A percentile compares a stretch with the other conserved stretches of the same genome.
Conservation (phyloP, 2,888 invertebrate species). For the Cataglyphis rosenhaueri region DNA sequence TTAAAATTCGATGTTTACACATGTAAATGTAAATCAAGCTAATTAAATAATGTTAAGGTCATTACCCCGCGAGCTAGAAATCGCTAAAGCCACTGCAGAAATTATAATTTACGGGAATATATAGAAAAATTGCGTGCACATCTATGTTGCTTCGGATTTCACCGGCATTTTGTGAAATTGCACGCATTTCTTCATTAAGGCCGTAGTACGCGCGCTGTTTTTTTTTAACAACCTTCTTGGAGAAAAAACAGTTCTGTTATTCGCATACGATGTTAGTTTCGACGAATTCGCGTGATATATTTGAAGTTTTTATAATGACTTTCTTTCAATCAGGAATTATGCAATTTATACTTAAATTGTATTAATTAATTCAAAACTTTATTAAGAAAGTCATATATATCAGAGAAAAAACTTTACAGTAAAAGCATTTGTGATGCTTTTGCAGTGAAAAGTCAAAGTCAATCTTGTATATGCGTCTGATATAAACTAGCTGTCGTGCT, state of each 20-base stretch:
- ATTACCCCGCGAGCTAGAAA: slow-evolving; percentile 55
- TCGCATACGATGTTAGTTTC: neutral
- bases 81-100: slow-evolving; percentile 69
- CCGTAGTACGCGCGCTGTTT: neutral
- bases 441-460: neutral
- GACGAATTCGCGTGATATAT: neutral
- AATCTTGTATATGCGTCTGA: neutral
- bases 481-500: neutral
- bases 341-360: neutral
- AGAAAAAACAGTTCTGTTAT: slow-evolving; percentile 28
- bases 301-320: neutral
- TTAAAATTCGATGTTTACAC: neutral
- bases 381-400: neutral
- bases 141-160: slow-evolving; percentile 62
- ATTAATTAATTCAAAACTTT: neutral
- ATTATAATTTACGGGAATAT: slow-evolving; percentile 68
- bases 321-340: neutral
- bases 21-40: neutral
- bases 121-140: slow-evolving; percentile 66
- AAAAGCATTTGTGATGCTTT: neutral
- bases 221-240: slow-evolving; percentile 32
- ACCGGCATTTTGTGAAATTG: slow-evolving; percentile 53
- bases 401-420: neutral
- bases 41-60: slow-evolving; percentile 33
- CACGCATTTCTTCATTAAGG: slow-evolving; percentile 53